Evolutionary conservation across 2,888 invertebrate species (phyloP), one percentile per base, ranked within the genome.

Genomic region (Caenorhabditis sinica): DNA sequence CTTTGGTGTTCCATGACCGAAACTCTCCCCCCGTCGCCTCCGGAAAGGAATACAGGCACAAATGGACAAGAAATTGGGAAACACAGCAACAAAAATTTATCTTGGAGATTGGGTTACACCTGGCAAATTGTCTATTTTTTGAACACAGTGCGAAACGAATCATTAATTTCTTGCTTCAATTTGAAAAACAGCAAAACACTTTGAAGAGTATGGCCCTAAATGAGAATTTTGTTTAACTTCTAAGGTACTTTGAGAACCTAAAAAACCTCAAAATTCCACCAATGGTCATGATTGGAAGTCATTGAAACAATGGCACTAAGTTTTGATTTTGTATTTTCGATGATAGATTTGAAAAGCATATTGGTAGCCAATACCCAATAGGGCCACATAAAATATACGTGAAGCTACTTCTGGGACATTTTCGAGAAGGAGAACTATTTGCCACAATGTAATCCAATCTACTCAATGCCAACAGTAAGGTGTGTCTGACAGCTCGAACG

Each of bases 61-160:
- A 79, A 72, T 58, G 66, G 76, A 76, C 61, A 71, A 65, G 51
- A 71, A 61, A 5, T n/a, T 49, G n/a, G 25, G 33, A 51, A 63
- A 74, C n/a, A 30, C 17, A 20, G 60, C 11, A 63, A 20, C 36
- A 72, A 60, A 72, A 69, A 69, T 30, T 25, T 53, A 20, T 69
- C 68, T 28, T 53, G 28, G 51, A 30, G 17, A 13, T 45, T 17
- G 15, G 20, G 49, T 73, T 61, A 61, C 61, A 49, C 73, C n/a
- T 20, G 23, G 36, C 60, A 73, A 61, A 73, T 73, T 73, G 30
- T 20, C 51, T 15, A 15, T 56, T 56, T 68, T 43, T 30, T 23
- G 49, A 49, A 13, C n/a, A 45, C 28, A 25, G 36, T 20, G 28
- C 25, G 28, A 20, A 5, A 56, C 5, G 56, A 49, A 49, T n/a